phyloP scores from a whole-genome alignment of 2,888 invertebrate genomes.

The Chrysomela aeneicollis region DNA sequence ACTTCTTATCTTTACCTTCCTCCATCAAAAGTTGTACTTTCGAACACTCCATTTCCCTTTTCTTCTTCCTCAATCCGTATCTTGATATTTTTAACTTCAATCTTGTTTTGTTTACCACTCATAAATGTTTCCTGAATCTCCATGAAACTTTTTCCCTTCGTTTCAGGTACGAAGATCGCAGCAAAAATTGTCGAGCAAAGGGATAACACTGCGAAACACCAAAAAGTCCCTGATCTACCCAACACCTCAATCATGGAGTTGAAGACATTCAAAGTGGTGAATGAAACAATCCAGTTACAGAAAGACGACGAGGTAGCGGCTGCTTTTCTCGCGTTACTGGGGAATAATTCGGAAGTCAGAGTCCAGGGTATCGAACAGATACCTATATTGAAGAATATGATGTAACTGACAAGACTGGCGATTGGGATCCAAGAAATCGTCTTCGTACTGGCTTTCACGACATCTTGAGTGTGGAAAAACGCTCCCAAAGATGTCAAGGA shows the following conservation, averaged over 20 bases:
- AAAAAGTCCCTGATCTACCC: constrained; percentile 74
- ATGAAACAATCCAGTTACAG: constrained; percentile 76
- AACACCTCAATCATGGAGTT: constrained; percentile 64
- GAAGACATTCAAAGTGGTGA: constrained; percentile 76
- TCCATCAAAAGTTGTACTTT: too few relatives aligned
- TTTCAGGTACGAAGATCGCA: constrained; percentile 45
- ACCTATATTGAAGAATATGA: constrained; percentile 76
- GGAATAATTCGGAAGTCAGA: constrained; percentile 81
- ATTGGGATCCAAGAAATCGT: constrained; percentile 72
- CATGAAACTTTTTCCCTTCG: constrained; percentile 47
- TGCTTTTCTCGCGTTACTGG: constrained; percentile 76
- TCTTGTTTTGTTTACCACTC: neutral
- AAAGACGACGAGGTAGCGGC: constrained; percentile 79
- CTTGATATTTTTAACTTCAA: neutral
- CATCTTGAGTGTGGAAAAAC: constrained; percentile 60
- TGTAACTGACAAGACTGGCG: constrained; percentile 73
- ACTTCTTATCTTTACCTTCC: too few relatives aligned
- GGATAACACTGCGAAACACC: constrained; percentile 72
- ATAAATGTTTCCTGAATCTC: constrained; percentile 45
- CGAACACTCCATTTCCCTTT: too few relatives aligned
- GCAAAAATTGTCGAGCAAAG: constrained; percentile 74
- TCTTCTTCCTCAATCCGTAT: too few relatives aligned
- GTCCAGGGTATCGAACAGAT: constrained; percentile 83
- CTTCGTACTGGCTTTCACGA: constrained; percentile 10
- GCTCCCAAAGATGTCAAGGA: constrained; percentile 67